A percentile compares a stretch with the other conserved stretches of the same genome.
Conservation (phyloP, 1,140 invertebrate species). For the Belonocnema kinseyi region DNA sequence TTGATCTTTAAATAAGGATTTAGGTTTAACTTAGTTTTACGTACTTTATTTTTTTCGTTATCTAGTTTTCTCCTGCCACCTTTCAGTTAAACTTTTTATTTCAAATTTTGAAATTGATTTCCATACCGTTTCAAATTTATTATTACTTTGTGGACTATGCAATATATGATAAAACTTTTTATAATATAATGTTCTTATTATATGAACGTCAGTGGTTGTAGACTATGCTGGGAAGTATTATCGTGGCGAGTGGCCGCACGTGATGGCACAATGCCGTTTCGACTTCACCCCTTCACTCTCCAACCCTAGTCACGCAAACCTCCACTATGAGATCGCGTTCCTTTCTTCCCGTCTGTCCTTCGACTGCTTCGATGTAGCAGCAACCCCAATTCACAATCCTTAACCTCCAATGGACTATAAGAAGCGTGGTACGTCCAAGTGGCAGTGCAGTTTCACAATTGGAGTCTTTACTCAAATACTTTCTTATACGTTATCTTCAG, state of each 20-base stretch:
- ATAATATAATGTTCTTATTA: no score
- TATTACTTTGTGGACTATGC: no score
- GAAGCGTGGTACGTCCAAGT: constrained; percentile 15
- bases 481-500: neutral
- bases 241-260: constrained; percentile 68
- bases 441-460: neutral
- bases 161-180: no score
- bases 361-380: constrained; percentile 63
- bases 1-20: no score
- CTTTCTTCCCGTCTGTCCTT: constrained; percentile 50
- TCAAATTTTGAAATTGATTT: no score
- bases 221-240: constrained; percentile 37
- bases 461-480: neutral
- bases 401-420: constrained; percentile 18
- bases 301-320: constrained; percentile 40
- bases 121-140: no score
- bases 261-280: constrained; percentile 70
- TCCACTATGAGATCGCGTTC: constrained; percentile 47
- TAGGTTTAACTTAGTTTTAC: no score
- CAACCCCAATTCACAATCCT: constrained; percentile 57
- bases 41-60: no score
- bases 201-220: no score
- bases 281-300: constrained; percentile 61
- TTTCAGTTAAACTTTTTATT: no score
- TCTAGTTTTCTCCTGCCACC: no score